A percentile compares a stretch with the other conserved stretches of the same genome.
These are phyloP conservation scores for Globodera rostochiensis DNA, from an alignment of 1,140 invertebrate genomes.

Conservation along the genomic window DNA sequence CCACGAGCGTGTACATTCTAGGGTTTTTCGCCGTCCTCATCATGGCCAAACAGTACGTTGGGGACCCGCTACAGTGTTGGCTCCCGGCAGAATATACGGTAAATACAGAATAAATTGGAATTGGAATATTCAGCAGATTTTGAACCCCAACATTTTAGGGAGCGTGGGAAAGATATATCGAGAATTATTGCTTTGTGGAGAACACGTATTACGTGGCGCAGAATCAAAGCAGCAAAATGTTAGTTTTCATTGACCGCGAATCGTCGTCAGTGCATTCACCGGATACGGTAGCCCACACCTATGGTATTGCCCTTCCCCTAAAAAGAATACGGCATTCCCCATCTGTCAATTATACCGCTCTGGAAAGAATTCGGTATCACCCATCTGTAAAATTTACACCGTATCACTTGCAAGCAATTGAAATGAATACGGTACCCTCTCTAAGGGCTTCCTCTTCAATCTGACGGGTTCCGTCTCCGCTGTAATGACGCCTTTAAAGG, in stretches of 20 bases:
- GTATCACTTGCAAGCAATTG: too few species aligned
- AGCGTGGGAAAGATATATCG: constrained; percentile 54
- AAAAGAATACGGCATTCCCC: too few species aligned
- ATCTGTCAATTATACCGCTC: too few species aligned
- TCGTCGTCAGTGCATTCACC: too few species aligned
- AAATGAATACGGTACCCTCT: too few species aligned
- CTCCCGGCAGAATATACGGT: constrained; percentile 55
- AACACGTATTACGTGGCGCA: constrained; percentile 52
- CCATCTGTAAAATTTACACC: neutral
- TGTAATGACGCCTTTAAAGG: neutral
- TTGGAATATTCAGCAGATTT: too few species aligned
- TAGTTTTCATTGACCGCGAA: neutral
- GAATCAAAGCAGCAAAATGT: constrained; percentile 28
- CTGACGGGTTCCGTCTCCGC: too few species aligned
- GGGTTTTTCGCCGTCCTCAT: constrained; percentile 50
- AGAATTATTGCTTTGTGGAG: constrained; percentile 56
- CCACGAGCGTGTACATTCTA: constrained; percentile 53
- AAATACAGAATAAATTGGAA: neutral
- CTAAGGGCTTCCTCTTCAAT: too few species aligned
- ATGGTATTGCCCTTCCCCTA: too few species aligned
- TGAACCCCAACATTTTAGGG: constrained; percentile 31
- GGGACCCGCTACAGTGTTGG: constrained; percentile 51
- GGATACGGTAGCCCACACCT: too few species aligned
- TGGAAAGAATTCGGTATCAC: neutral
- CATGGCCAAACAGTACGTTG: constrained; percentile 57